These are phyloP conservation scores for Oryctes rhinoceros DNA, from an alignment of 1,140 invertebrate genomes.

Conservation along the genomic window DNA sequence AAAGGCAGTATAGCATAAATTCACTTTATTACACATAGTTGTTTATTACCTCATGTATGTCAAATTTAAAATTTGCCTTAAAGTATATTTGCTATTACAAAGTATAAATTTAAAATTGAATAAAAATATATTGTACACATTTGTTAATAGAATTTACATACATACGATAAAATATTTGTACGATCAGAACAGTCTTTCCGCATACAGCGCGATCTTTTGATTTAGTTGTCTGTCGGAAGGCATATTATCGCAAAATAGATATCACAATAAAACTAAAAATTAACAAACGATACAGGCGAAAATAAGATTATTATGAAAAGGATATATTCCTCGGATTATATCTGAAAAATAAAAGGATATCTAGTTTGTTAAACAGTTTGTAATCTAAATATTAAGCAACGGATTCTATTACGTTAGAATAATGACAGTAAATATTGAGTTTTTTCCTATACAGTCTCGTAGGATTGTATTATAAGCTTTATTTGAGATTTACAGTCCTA, in stretches of 20 bases:
- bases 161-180: not conserved
- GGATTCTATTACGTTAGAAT: not conserved
- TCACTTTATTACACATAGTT: not conserved
- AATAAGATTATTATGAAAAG: not conserved
- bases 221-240: not conserved
- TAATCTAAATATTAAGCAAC: not conserved
- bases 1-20: too few relatives aligned
- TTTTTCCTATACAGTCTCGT: not conserved
- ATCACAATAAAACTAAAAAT: not conserved
- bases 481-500: not conserved
- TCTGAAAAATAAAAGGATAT: conserved; percentile 33
- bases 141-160: conserved; percentile 14
- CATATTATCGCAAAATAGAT: not conserved
- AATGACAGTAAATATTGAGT: conserved; percentile 18
- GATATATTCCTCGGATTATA: conserved; percentile 39
- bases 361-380: not conserved
- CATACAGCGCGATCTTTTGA: not conserved
- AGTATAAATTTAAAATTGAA: conserved; percentile 5
- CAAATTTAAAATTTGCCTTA: not conserved
- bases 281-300: not conserved
- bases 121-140: not conserved
- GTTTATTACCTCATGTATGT: not conserved
- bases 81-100: not conserved
- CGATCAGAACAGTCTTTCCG: not conserved
- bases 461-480: not conserved